Conservation (phyloP, 2,797 vertebrate genomes). For the Chaetodon trifasciatus region DNA sequence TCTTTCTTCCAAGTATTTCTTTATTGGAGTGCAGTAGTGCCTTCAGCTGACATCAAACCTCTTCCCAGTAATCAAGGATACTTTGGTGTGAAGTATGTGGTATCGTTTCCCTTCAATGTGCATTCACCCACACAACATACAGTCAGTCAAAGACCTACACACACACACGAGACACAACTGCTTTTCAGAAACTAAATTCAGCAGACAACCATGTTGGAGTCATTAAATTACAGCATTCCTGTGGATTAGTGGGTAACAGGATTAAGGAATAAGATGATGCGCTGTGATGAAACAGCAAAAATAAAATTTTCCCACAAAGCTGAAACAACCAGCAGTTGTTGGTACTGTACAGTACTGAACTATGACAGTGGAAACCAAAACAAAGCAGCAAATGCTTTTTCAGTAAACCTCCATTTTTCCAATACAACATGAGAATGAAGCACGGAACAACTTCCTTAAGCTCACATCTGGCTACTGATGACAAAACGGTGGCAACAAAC, state of each 20-base stretch:
- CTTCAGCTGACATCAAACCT: conserved; percentile 13
- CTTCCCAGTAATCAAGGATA: conserved; percentile 11
- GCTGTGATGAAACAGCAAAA: background rate
- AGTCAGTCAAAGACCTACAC: background rate
- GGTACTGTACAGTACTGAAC: background rate
- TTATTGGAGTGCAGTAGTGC: conserved; percentile 18
- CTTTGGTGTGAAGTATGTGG: background rate
- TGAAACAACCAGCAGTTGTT: background rate
- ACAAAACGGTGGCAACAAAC: background rate
- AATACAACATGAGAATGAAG: background rate
- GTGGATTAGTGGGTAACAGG: background rate
- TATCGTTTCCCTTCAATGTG: background rate
- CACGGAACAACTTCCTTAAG: background rate
- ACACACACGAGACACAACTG: background rate
- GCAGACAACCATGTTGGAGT: too few relatives aligned
- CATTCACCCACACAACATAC: background rate
- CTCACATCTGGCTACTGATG: background rate
- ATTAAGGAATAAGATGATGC: background rate
- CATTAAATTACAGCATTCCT: background rate
- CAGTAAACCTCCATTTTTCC: background rate
- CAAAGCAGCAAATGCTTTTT: background rate
- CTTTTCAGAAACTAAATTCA: background rate
- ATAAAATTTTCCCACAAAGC: background rate
- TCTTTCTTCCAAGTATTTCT: conserved; percentile 3
- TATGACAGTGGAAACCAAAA: background rate